Conservation (phyloP, 2,888 invertebrate species). For the Artemia sinica region DNA sequence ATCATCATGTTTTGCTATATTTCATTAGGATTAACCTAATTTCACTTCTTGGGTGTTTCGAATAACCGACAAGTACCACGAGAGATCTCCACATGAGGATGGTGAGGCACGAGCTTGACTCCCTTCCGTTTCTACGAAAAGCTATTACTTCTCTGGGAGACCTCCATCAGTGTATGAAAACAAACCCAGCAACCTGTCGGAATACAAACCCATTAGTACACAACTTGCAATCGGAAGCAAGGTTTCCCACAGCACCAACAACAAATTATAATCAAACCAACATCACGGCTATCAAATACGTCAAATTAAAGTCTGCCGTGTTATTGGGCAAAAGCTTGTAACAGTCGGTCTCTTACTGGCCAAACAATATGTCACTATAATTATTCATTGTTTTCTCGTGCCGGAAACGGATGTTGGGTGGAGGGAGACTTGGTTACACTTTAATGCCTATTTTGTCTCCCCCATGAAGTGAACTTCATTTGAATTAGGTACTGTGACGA, state of each 20-base stretch:
- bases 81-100: too few species aligned
- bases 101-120: too few species aligned
- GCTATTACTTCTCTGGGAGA: too few species aligned
- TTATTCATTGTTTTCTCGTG: constrained; percentile 10
- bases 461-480: not conserved
- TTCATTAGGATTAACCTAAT: too few species aligned
- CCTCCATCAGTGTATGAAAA: too few species aligned
- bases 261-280: constrained; percentile 10
- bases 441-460: constrained; percentile 11
- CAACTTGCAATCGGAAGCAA: constrained; percentile 1
- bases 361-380: constrained; percentile 5
- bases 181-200: constrained; percentile 5
- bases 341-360: constrained; percentile 6
- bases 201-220: not conserved
- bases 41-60: too few species aligned
- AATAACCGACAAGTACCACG: too few species aligned
- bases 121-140: too few species aligned
- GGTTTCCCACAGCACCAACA: constrained; percentile 13
- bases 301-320: constrained; percentile 11
- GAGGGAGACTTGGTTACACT: constrained; percentile 14
- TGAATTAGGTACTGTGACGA: constrained; percentile 11
- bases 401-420: constrained; percentile 14
- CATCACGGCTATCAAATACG: constrained; percentile 14
- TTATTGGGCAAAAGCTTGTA: constrained; percentile 10
- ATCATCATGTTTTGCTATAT: too few species aligned